Evolutionary conservation across 64 coral and sea anemone genomes (phyloP), one percentile per base, ranked within the genome.

Genomic region (Acropora yongei): DNA sequence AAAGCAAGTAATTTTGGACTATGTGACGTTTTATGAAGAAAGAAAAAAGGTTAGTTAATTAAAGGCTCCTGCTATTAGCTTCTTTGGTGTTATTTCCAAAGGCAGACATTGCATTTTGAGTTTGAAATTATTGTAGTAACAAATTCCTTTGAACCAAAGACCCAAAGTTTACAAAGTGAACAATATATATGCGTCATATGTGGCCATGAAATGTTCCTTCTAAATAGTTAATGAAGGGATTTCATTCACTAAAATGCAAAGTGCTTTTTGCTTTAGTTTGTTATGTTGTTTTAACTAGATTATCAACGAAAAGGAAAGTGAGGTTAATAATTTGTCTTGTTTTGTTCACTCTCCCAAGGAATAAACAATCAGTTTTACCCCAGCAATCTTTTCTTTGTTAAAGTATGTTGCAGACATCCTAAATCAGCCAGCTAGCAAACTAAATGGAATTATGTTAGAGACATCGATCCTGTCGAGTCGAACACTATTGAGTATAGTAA

Each of bases 1-100:
- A 47, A 49, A 68, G 10, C 72, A 92, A 41, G 90, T 83, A 17
- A 48, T 92, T 51, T 68, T 92, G 61, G 50, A 69, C 49, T 85
- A 86, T 53, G 44, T 92, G 7, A 84, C 80, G 13, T 92, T 86
- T 55, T 92, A 77, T 51, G 90, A 85, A 41, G 80, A 92, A 57
- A 84, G 81, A n/a, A 84, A 63, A 76, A 18, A 46, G 48, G 90
- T 92, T 75, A 44, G 72, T 45, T 88, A n/a, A 47, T 43, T 49
- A 49, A 63, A 63, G 58, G 58, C 11, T 13, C 58, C 58, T 63
- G 58, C 10, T 63, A 63, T 63, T 63, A 63, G 58, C 58, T 44
- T 75, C 10, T 30, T 87, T 3, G 18, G 45, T 50, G 68, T 49
- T 19, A 87, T 73, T 87, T 49, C 58, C 30, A 86, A 68, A 68